Evolutionary conservation across 2,888 invertebrate species (phyloP).

Genomic region (Dendrolimus pini): DNA sequence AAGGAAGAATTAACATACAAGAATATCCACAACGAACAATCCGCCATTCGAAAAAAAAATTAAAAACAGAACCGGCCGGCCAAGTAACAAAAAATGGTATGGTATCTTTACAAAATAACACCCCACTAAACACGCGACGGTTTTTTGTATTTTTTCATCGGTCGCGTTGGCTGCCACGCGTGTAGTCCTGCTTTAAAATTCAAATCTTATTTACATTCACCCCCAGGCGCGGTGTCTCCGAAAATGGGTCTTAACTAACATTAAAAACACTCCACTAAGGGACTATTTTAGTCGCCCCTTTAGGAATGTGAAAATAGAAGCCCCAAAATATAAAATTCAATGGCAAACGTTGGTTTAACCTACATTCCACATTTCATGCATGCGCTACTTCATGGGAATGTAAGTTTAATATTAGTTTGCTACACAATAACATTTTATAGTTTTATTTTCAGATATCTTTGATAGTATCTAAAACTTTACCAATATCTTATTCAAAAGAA

Average conservation of each 20-base stretch:
- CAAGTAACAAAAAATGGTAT: background rate
- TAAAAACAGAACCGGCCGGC: too few species aligned
- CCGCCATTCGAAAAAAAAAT: too few species aligned
- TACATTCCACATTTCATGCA: constrained; percentile 24
- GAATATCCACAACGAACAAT: too few species aligned
- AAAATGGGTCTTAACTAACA: constrained; percentile 52
- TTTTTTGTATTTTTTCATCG: constrained; percentile 8
- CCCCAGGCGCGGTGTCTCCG: constrained; percentile 39
- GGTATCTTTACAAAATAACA: constrained; percentile 19
- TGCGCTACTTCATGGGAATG: constrained; percentile 6
- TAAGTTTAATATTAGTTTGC: too few species aligned
- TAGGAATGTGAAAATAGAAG: constrained; percentile 59
- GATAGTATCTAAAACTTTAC: too few species aligned
- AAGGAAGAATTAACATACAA: background rate
- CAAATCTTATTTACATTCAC: constrained; percentile 68
- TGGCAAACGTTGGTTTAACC: constrained; percentile 16
- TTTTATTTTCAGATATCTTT: too few species aligned
- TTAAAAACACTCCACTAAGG: constrained; percentile 41
- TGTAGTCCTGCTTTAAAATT: constrained; percentile 52
- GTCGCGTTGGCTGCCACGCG: constrained; percentile 14
- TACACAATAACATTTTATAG: too few species aligned
- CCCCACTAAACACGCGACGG: constrained; percentile 15
- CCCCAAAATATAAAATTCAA: constrained; percentile 54
- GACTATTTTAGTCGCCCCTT: constrained; percentile 62
- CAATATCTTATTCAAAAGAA: too few species aligned